Conservation (phyloP, 2,113 vertebrate genomes). For the Nesogale talazaci region DNA sequence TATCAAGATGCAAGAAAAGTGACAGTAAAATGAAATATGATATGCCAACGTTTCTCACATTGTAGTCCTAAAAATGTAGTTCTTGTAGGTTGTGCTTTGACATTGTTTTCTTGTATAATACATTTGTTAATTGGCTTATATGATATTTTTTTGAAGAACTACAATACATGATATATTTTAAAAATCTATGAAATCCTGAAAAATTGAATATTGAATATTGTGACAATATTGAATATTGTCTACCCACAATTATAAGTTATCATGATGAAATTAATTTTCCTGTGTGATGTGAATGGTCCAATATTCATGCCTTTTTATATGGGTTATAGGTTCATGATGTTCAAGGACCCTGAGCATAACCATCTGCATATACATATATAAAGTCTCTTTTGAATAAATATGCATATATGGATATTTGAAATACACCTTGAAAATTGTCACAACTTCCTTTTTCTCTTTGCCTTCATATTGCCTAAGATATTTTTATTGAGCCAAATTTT, state of each 20-base stretch:
- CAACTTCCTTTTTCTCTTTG: not conserved
- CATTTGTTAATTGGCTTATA: not conserved
- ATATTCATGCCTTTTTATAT: not conserved
- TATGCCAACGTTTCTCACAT: conserved; percentile 44
- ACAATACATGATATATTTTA: not conserved
- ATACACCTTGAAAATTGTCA: not conserved
- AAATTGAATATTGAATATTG: not conserved
- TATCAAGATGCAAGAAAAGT: conserved; percentile 33
- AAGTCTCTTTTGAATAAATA: not conserved
- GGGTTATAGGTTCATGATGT: not conserved
- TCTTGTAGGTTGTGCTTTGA: conserved; percentile 32
- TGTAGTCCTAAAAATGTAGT: not conserved
- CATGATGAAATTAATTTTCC: not conserved
- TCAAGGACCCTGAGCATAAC: not conserved
- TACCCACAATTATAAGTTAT: not conserved
- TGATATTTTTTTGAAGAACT: not conserved
- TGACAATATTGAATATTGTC: not conserved
- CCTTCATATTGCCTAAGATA: not conserved
- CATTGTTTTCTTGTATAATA: conserved; percentile 4
- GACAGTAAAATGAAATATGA: conserved; percentile 21
- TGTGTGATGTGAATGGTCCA: not conserved
- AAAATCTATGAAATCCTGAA: not conserved
- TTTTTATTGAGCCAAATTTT: not conserved
- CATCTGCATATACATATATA: not conserved
- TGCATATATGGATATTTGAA: not conserved